These are phyloP conservation scores for Tragopan temminckii DNA, from an alignment of 2,797 vertebrate species.

Conservation along the genomic window DNA sequence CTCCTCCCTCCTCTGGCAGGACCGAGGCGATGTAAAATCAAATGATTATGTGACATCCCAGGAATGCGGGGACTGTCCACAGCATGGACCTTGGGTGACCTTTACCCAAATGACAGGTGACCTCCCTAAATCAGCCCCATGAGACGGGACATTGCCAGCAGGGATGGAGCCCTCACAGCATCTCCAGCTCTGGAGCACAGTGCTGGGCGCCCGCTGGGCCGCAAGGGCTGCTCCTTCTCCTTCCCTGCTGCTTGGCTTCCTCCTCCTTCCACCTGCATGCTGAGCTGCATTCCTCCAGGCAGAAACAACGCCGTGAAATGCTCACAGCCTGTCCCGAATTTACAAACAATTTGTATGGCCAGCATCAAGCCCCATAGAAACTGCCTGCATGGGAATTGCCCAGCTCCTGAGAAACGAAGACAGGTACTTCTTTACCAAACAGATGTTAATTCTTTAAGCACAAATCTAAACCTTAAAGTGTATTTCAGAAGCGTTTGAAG, in stretches of 20 bases:
- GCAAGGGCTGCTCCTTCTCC: not conserved
- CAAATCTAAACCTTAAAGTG: not conserved
- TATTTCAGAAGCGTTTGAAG: not conserved
- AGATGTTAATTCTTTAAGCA: slow-evolving; percentile 1
- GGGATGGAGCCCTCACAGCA: not conserved
- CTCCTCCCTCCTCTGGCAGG: slow-evolving; percentile 25
- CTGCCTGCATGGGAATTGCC: not conserved
- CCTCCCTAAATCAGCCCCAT: slow-evolving; percentile 53
- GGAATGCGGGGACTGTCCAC: slow-evolving; percentile 1
- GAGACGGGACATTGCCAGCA: not conserved
- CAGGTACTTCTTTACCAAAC: not conserved
- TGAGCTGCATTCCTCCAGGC: not conserved
- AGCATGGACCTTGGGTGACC: slow-evolving; percentile 35
- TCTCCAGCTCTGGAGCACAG: not conserved
- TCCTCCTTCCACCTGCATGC: not conserved
- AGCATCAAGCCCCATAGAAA: not conserved
- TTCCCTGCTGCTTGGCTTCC: not conserved
- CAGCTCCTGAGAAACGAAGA: not conserved
- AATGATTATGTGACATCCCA: slow-evolving; percentile 29
- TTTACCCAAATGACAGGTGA: slow-evolving; percentile 57
- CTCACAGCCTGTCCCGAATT: not conserved
- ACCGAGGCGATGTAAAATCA: not conserved
- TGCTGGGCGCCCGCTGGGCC: not conserved
- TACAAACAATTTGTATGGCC: not conserved
- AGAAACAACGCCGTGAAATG: not conserved